Base-by-base conservation (phyloP, 2,797 vertebrate genomes). In the Helostoma temminkii region DNA sequence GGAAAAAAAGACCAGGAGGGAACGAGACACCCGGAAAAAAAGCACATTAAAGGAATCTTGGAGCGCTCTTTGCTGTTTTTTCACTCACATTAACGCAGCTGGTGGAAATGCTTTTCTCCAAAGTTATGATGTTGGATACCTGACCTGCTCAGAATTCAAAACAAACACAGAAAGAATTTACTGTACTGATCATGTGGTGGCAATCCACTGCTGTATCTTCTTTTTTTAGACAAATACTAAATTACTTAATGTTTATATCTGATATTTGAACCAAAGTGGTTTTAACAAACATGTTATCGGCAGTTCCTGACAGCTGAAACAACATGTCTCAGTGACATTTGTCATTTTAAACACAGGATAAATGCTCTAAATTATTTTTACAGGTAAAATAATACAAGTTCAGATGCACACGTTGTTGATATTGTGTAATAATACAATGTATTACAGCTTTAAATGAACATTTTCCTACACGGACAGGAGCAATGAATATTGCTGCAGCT, bases 21-120 rank as follows among this genome's bases (percentile, higher is more conserved):
- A 47, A 39, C 0, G 22, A 37, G 18, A 36, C 22, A 28, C 34
- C 16, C 46, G 45, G 15, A 37, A 12, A 46, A 37, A 4, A 19
- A 41, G 12, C 12, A 67, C 37, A 60, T 71, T 49, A 56, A 71
- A 64, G 62, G 46, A 54, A 63, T 53, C 49, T 61, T 4, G 14
- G 55, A 57, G n/a, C n/a, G n/a, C n/a, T 54, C n/a, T 55, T 47
- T 22, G 30, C 22, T 52, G 32, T 19, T 34, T 46, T n/a, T 45
- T n/a, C 48, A 45, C 22, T 57, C n/a, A n/a, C n/a, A n/a, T 52
- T 48, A 70, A 63, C 34, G 32, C 5, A 10, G 19, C 9, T 34
- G 25, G 3, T 59, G 11, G 48, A 53, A 25, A 21, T 19, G 18
- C 18, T 64, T 58, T 58, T 12, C 48, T 48, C 18, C 4, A 28